A percentile compares a stretch with the other conserved stretches of the same genome.
Evolutionary conservation across 2,797 vertebrate genomes (phyloP).

Genomic region (Sebastes kiyomatsui): DNA sequence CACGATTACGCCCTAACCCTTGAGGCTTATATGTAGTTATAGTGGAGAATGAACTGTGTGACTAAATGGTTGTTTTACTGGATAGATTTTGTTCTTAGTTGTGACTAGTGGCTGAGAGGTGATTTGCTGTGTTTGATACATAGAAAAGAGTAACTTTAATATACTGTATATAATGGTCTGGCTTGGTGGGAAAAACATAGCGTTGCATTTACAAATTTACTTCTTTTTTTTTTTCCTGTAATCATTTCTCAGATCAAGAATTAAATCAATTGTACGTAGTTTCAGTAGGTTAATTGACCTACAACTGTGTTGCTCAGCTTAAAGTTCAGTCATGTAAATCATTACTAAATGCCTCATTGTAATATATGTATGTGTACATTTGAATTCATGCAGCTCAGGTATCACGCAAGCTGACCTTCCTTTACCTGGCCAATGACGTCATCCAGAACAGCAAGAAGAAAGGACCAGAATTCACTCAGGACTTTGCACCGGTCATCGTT

Average conservation of each 20-base stretch:
- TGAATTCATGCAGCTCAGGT: slow-evolving; percentile 86
- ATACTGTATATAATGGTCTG: background rate
- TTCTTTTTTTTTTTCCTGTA: background rate
- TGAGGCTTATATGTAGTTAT: background rate
- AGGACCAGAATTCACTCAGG: slow-evolving; percentile 98
- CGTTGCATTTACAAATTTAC: background rate
- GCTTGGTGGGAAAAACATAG: background rate
- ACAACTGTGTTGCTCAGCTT: background rate
- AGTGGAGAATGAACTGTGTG: background rate
- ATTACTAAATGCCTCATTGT: background rate
- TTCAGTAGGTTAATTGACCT: background rate
- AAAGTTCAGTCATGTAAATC: background rate
- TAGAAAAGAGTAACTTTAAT: background rate
- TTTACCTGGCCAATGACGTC: slow-evolving; percentile 98
- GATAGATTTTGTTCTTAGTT: background rate
- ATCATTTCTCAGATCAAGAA: background rate
- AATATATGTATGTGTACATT: slow-evolving; percentile 17
- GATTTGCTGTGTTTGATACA: background rate
- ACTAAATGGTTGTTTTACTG: background rate
- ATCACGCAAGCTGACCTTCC: slow-evolving; percentile 95
- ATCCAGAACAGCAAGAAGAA: slow-evolving; percentile 99
- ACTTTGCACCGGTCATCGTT: slow-evolving; percentile 96
- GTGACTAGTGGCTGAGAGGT: background rate
- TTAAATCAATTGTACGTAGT: background rate
- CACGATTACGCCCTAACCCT: background rate